A percentile compares a stretch with the other conserved stretches of the same genome.
Conservation (phyloP, 1,140 invertebrate genomes). For the Scylla paramamosain region DNA sequence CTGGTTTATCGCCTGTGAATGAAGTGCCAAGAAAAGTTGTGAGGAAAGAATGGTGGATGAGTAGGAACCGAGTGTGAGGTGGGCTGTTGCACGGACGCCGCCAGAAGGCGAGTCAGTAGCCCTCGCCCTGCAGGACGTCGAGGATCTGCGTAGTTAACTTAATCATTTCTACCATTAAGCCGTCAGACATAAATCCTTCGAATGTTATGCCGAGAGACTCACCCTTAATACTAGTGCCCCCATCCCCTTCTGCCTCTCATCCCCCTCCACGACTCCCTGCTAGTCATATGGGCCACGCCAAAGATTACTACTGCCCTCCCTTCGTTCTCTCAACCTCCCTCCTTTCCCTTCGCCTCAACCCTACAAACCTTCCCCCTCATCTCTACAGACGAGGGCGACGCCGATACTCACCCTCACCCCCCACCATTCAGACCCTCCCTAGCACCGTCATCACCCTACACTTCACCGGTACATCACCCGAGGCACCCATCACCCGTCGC, state of each 20-base stretch:
- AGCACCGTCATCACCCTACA: background rate
- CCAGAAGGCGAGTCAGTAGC: background rate
- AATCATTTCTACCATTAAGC: constrained; percentile 14
- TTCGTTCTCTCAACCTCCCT: background rate
- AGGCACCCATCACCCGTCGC: constrained; percentile 39
- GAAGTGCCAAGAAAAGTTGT: background rate
- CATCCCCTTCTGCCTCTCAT: background rate
- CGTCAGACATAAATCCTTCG: constrained; percentile 13
- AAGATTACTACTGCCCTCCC: background rate
- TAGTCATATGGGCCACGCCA: constrained; percentile 1
- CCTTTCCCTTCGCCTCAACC: background rate
- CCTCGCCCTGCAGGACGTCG: background rate
- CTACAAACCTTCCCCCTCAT: background rate
- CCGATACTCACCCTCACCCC: background rate
- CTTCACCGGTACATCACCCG: background rate
- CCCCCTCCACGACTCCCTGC: background rate
- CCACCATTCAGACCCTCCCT: background rate
- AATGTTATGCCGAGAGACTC: background rate
- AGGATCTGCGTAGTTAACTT: constrained; percentile 2
- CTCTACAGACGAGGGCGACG: background rate
- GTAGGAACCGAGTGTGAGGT: background rate
- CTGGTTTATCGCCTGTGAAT: background rate
- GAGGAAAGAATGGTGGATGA: background rate
- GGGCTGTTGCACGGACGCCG: background rate
- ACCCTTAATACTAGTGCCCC: background rate